Evolutionary conservation across 1,140 invertebrate species (phyloP).

Genomic region (Anagrus nilaparvatae): DNA sequence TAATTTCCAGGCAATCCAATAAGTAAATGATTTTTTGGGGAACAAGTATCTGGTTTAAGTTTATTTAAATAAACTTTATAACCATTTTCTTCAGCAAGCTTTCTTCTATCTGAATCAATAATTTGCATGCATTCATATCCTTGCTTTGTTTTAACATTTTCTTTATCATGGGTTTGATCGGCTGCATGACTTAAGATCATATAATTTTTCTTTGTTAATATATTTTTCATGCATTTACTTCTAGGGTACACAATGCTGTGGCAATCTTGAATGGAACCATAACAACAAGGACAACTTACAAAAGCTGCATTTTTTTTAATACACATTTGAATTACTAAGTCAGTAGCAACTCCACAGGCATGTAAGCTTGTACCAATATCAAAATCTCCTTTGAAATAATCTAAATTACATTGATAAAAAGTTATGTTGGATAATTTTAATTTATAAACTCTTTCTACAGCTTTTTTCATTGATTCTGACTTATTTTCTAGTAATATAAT

Average conservation of each 20-base stretch:
- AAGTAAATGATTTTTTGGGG: constrained; percentile 88
- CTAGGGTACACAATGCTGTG: constrained; percentile 65
- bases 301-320: constrained; percentile 66
- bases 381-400: constrained; percentile 69
- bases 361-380: constrained; percentile 78
- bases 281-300: constrained; percentile 90
- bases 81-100: constrained; percentile 59
- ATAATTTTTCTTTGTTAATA: constrained; percentile 50
- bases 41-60: constrained; percentile 68
- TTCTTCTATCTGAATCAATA: constrained; percentile 76
- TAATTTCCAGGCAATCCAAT: constrained; percentile 52
- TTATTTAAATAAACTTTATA: constrained; percentile 69
- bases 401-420: constrained; percentile 78
- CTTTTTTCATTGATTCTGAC: constrained; percentile 70
- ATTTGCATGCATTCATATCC: constrained; percentile 75
- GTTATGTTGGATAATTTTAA: constrained; percentile 66
- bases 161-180: constrained; percentile 73
- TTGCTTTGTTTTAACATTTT: constrained; percentile 59
- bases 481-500: constrained; percentile 89
- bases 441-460: constrained; percentile 56
- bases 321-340: constrained; percentile 83
- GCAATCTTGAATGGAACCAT: constrained; percentile 71
- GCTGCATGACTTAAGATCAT: constrained; percentile 76
- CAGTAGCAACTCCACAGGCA: constrained; percentile 90
- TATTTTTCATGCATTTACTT: constrained; percentile 46